Evolutionary conservation across 2,797 vertebrate species (phyloP), one percentile per base, ranked within the genome.

Genomic region (Falco cherrug): DNA sequence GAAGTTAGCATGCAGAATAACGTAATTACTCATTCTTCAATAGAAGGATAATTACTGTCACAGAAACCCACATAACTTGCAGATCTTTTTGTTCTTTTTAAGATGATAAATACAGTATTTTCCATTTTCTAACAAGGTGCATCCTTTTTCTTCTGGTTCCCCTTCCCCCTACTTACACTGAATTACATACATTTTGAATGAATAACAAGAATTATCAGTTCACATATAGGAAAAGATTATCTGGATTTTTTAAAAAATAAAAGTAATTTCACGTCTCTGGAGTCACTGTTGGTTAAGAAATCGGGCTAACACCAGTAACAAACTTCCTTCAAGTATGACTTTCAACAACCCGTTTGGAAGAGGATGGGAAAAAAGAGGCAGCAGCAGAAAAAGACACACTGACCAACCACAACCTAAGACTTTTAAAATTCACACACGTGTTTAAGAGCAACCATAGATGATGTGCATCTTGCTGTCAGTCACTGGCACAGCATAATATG

Each of bases 51-150:
- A 96, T 94, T 93, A 91, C 94, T 96, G 87, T 95, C 95, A 93
- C 95, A 77, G 79, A 96, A 96, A 94, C 94, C 97, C 96, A 95
- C 92, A 82, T 88, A 93, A 96, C 95, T 95, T 90, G 90, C 68
- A 91, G 93, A 96, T 95, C 97, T 96, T 95, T 96, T 93, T 97
- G 93, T 97, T 97, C 96, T 87, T 95, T 89, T 96, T 95, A 97
- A 97, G 94, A 96, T 95, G 96, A 97, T 92, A 96, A 97, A 97
- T 94, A 93, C n/a, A 91, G 91, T 87, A 77, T 92, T 97, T 94
- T 85, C 87, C 93, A 64, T 89, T 94, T 97, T 80, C 63, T 86
- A 95, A 81, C 93, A 97, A 74, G 89, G 93, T 89, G 91, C 77
- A 50, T 93, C 87, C 76, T 96, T 95, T 95, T 91, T 84, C 53